Evolutionary conservation across 2,888 invertebrate species (phyloP), one percentile per base, ranked within the genome.

Genomic region (Psylliodes chrysocephalus): DNA sequence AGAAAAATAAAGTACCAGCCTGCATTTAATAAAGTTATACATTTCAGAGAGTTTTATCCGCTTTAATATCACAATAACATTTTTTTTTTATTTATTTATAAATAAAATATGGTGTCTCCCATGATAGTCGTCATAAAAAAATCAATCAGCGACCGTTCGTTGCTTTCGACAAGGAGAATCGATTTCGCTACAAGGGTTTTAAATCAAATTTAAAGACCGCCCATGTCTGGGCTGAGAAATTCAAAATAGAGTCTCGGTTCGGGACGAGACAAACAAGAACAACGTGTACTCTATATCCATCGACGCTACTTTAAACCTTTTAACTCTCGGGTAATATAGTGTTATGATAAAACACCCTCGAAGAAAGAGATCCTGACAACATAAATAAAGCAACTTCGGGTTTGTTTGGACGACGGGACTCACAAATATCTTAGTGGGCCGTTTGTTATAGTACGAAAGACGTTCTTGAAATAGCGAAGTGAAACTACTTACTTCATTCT

Each of bases 251-350:
- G 22, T 30, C 10, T 30, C 30, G 30, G 10, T 2, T 30, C 7
- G 14, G 14, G 38, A 38, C 14, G 4, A n/a, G 42, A 42, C 42
- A 18, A 42, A 35, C 17, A 42, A 42, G 8, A 42, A 42, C 17
- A 42, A 42, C 17, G 10, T 30, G 17, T 49, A 56, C 56, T 47
- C 42, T 63, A 62, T 64, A 62, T 67, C 67, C 55, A 64, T 67
- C 64, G 57, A 57, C 61, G 57, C 55, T 60, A 44, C 67, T 68
- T 65, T 63, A 68, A 68, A 68, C 54, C 67, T 68, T 68, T 68
- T 60, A 67, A 40, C 65, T 63, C 61, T 52, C 55, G n/a, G 10
- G 60, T 63, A 65, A 54, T 64, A 55, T 59, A 57, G 61, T 59
- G 56, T 63, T 60, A 53, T 61, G 54, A 53, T 61, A 54, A 61